Base-by-base conservation (phyloP, 1,140 invertebrate genomes). In the Hermatobates lingyangjiaoensis region DNA sequence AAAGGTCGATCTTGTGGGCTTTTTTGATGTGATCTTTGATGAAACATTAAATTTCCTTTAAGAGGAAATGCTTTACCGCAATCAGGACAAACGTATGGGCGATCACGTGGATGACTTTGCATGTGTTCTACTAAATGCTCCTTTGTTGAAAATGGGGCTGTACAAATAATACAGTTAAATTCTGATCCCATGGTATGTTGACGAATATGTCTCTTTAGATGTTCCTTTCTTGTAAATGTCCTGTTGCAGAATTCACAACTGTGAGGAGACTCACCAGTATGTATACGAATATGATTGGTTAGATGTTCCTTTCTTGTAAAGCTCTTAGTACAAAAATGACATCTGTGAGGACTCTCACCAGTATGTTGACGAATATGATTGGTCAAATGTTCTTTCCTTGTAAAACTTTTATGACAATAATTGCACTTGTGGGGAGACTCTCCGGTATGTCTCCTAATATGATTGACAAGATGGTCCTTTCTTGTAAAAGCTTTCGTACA, bases 1-100 rank as follows among this genome's bases (percentile, higher is more conserved):
- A 90, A 97, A 0, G 91, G 90, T 51, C 92, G 69, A 62, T 93
- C 86, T 54, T 87, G 83, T 26, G 84, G 84, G 54, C 74, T 79
- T 62, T 86, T 86, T 60, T 83, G 83, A 68, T 98, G 94, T 27
- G 91, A 96, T 34, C 92, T 74, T 68, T 94, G 89, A 68, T 97
- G 93, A 48, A 62, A 62, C 47, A 62, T 53, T 24, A 62, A 53
- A 50, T 61, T 62, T 39, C 61, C 61, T 53, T 60, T 61, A n/a
- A 62, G 57, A 21, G 60, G 61, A 50, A 62, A 62, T 23, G 58
- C 55, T 47, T 62, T 62, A 27, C 61, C 61, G 52, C 61, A 62
- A 34, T 62, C 61, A 27, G 54, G 49, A 53, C 61, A 62, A 14
- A 62, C 59, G 53, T 60, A 62, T 21, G 61, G 61, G 40, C 60